Percentiles rank a stretch among this genome's conserved stretches.
These are phyloP conservation scores for Aromia moschata DNA, from an alignment of 2,888 invertebrate species.

Conservation along the genomic window DNA sequence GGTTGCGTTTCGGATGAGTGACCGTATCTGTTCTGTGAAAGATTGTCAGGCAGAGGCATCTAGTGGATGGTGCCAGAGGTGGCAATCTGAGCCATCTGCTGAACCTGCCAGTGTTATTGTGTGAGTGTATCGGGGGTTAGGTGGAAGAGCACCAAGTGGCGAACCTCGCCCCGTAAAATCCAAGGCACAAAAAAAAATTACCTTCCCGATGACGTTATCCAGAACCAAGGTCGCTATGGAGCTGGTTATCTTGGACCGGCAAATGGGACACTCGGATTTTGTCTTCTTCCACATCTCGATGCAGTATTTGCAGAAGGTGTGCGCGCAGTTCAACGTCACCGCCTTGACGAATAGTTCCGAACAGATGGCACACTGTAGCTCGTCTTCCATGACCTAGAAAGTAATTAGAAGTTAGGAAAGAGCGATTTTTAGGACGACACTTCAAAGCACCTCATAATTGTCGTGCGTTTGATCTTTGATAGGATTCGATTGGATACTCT, in stretches of 20 bases:
- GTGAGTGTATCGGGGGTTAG: too few species aligned
- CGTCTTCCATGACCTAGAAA: conserved; percentile 67
- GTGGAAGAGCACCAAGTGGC: too few species aligned
- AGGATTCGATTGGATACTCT: too few species aligned
- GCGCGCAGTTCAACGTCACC: conserved; percentile 76
- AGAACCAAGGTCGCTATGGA: conserved; percentile 72
- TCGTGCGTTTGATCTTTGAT: background rate
- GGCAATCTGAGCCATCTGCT: too few species aligned
- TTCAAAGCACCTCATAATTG: conserved; percentile 23
- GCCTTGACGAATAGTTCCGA: conserved; percentile 78
- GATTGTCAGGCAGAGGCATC: too few species aligned
- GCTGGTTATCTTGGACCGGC: conserved; percentile 65
- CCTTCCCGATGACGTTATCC: conserved; percentile 78
- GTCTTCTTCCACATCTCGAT: conserved; percentile 76
- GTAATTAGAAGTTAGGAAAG: background rate
- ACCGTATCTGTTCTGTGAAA: too few species aligned
- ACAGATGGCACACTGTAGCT: conserved; percentile 80
- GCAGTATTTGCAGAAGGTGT: conserved; percentile 79
- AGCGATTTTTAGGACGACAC: background rate
- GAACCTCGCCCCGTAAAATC: too few species aligned
- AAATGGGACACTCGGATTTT: conserved; percentile 77
- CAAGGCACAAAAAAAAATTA: conserved; percentile 62
- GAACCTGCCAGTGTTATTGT: too few species aligned
- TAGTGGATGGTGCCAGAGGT: too few species aligned
- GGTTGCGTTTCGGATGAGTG: too few species aligned